Percentiles rank a stretch among this genome's conserved stretches.
These are phyloP conservation scores for Melanitta fusca DNA, from an alignment of 2,797 vertebrate species.

Conservation along the genomic window DNA sequence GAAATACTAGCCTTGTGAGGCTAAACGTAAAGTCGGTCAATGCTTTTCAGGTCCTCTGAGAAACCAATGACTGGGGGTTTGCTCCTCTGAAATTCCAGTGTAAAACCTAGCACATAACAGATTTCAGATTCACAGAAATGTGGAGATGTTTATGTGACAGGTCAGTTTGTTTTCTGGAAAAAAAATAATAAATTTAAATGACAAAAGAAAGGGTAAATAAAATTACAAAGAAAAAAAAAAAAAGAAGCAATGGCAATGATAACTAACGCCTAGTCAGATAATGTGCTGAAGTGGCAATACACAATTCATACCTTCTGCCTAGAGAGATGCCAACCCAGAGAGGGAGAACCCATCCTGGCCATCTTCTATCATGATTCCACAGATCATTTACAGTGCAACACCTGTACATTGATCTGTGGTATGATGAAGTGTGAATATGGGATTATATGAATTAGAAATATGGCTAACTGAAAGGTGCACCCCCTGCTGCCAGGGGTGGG, in stretches of 20 bases:
- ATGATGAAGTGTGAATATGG: neutral
- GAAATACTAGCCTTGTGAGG: neutral
- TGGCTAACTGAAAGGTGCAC: neutral
- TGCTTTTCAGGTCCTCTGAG: neutral
- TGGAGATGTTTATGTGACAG: neutral
- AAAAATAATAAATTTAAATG: neutral
- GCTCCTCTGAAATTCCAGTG: neutral
- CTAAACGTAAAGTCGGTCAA: neutral
- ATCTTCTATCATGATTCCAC: fast-evolving
- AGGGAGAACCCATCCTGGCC: neutral
- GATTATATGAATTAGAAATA: neutral
- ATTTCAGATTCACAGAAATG: neutral
- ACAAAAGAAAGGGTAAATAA: neutral
- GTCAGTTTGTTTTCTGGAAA: neutral
- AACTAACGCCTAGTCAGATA: neutral
- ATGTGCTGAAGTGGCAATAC: neutral
- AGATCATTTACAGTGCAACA: neutral
- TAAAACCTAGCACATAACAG: neutral
- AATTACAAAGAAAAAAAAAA: neutral
- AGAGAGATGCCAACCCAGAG: neutral
- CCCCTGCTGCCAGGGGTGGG: neutral
- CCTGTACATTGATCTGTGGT: fast-evolving
- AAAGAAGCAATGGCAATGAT: neutral
- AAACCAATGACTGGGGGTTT: neutral
- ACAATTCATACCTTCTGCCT: neutral